Evolutionary conservation across 2,113 vertebrate genomes (phyloP), one percentile per base, ranked within the genome.

Genomic region (Channa maculata): DNA sequence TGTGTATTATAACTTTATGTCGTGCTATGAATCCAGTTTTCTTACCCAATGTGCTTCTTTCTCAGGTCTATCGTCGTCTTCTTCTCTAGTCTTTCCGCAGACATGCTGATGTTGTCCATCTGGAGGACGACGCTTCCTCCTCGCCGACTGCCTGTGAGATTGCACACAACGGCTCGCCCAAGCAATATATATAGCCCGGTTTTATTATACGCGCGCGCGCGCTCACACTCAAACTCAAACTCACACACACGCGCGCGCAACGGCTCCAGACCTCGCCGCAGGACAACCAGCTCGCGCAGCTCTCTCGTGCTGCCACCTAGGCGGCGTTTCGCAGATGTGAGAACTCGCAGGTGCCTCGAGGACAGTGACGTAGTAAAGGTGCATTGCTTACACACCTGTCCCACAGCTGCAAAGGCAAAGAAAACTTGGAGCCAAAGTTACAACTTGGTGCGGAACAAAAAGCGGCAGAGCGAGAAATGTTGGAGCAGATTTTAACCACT

Each of bases 41-140:
- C 95, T 94, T 87, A 99, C 98, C 97, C 97, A 51, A 99, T 95
- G 82, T 97, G 93, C 83, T 92, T 96, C 78, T 74, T 94, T 66
- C 98, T 88, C 79, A 99, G 81, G 24, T 95, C 93, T 50, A 99
- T 87, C 3, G 96, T 99, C 87, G 95, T 92, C 7, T 85, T 86
- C 61, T 98, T 99, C 69, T 92, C 92, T 39, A 97, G 89, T 15
- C 74, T 82, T 74, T 95, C 93, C 5, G 74, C 82, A 36, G 77
- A 84, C 93, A 94, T 94, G 15, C n/a, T 85, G 70, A 48, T 10
- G 33, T 12, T 15, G 3, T 77, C 34, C 71, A 51, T 48, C 54
- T 39, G 63, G 6, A 36, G 44, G 2, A 24, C 24, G 24, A 24
- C 24, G 24, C 24, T 24, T 24, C 24, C 24, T 24, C 24, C 24